Evolutionary conservation across 2,888 invertebrate species (phyloP).

Genomic region (Harpalus rufipes): DNA sequence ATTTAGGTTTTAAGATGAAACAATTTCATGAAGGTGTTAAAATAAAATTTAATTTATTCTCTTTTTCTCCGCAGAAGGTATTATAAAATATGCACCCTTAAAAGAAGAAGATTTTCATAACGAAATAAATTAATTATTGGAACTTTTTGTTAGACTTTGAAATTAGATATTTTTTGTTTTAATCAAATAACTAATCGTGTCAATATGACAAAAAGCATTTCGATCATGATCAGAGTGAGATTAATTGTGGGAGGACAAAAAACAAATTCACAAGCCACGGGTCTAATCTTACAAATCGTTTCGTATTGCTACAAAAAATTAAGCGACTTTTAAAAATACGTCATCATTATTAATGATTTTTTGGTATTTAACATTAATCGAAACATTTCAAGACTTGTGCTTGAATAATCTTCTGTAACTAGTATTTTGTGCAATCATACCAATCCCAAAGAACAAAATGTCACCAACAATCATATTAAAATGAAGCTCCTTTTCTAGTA

Average conservation of each 20-base stretch:
- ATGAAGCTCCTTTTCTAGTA: too few species aligned
- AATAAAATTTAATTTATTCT: conserved; percentile 12
- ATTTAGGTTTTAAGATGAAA: conserved; percentile 11
- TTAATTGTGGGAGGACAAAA: neutral
- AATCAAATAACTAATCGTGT: conserved; percentile 8
- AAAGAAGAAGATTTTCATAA: neutral
- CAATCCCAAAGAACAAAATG: too few species aligned
- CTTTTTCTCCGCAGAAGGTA: neutral
- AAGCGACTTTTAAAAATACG: too few species aligned
- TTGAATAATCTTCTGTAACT: too few species aligned
- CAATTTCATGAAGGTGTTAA: conserved; percentile 19
- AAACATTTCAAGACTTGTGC: too few species aligned
- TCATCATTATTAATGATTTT: too few species aligned
- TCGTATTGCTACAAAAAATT: too few species aligned
- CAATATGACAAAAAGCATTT: neutral
- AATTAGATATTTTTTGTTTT: neutral
- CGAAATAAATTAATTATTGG: neutral
- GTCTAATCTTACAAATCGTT: neutral
- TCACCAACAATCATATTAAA: too few species aligned
- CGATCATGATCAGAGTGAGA: neutral
- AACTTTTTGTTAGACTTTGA: neutral
- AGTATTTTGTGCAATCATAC: too few species aligned
- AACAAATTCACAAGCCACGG: neutral
- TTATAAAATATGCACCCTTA: neutral
- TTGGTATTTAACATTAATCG: too few species aligned